These are phyloP conservation scores for Taenioides sp. DNA, from an alignment of 2,797 vertebrate species.

Conservation along the genomic window DNA sequence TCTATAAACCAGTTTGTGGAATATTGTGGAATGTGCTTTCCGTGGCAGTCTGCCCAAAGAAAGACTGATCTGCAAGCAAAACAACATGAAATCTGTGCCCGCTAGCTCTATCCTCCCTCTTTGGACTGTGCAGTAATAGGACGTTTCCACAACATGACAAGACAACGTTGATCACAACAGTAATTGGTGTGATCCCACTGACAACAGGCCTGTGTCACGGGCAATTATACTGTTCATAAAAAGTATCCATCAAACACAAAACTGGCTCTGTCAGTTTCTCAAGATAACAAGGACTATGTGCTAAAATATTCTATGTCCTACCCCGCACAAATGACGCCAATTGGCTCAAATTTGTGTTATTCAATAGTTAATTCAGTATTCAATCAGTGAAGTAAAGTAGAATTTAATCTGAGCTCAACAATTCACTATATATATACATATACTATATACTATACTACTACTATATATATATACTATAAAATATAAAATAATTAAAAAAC, in stretches of 20 bases:
- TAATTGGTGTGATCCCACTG: constrained; percentile 45
- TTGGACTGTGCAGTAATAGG: constrained; percentile 36
- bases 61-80: constrained; percentile 32
- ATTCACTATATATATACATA: not conserved
- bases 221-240: constrained; percentile 47
- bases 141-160: constrained; percentile 52
- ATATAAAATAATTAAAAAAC: too few species aligned
- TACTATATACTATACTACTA: too few species aligned
- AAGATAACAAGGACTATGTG: constrained; percentile 22
- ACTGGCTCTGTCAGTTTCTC: constrained; percentile 9
- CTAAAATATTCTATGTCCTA: constrained; percentile 29
- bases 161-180: constrained; percentile 49
- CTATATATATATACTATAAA: too few species aligned
- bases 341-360: constrained; percentile 11
- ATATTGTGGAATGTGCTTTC: constrained; percentile 60
- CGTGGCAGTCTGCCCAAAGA: constrained; percentile 27
- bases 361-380: constrained; percentile 1
- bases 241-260: constrained; percentile 36
- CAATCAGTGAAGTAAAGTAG: not conserved
- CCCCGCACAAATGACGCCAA: constrained; percentile 23
- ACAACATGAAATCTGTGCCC: constrained; percentile 39
- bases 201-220: constrained; percentile 46
- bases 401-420: not conserved
- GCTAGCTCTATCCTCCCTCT: constrained; percentile 50
- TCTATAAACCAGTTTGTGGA: constrained; percentile 47